Conservation (phyloP, 2,888 invertebrate species). For the Caenorhabditis imperialis region DNA sequence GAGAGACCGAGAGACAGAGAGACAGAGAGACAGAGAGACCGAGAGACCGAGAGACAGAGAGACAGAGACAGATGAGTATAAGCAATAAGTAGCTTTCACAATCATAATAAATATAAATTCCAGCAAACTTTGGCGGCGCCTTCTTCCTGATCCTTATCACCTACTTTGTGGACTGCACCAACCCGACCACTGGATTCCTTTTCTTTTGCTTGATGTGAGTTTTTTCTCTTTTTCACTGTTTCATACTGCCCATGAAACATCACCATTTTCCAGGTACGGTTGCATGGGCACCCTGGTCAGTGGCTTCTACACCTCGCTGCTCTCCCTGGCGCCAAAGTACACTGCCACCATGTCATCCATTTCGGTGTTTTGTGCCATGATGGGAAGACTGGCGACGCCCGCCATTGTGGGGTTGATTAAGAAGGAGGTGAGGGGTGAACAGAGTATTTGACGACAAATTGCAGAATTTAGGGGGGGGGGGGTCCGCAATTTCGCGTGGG, state of each 20-base stretch:
- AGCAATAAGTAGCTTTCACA: no score
- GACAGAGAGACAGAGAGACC: no score
- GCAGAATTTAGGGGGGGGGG: no score
- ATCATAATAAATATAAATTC: no score
- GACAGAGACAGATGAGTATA: no score
- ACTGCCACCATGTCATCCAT: conserved; percentile 69
- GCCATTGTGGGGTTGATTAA: conserved; percentile 60
- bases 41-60: no score
- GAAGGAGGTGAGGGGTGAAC: conserved; percentile 56
- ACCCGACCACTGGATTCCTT: conserved; percentile 58
- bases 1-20: no score
- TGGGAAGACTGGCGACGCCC: conserved; percentile 62
- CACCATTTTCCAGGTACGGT: conserved; percentile 41
- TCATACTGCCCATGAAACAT: background rate
- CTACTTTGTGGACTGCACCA: conserved; percentile 66
- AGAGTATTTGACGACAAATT: background rate
- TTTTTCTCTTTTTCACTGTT: background rate
- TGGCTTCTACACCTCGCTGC: conserved; percentile 68
- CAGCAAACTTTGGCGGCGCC: conserved; percentile 61
- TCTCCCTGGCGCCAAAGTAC: conserved; percentile 69
- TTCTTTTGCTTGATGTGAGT: conserved; percentile 63
- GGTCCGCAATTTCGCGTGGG: no score
- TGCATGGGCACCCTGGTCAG: conserved; percentile 60
- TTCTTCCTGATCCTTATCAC: conserved; percentile 59
- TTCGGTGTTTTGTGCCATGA: conserved; percentile 65